These are phyloP conservation scores for Tricholauxania praeusta DNA, from an alignment of 2,888 invertebrate genomes.

Conservation along the genomic window DNA sequence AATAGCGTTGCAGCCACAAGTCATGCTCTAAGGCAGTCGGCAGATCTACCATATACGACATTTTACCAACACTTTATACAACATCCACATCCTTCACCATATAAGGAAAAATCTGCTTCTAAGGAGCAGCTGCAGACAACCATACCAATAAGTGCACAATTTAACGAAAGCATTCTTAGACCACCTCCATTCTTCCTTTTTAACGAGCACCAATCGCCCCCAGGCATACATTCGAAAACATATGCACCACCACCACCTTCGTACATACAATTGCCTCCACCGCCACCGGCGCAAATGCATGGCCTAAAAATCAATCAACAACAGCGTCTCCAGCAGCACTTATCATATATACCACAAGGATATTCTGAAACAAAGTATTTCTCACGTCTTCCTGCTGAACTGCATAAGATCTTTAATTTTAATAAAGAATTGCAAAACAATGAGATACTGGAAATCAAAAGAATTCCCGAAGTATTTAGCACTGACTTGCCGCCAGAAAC, in stretches of 20 bases:
- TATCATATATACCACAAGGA: too few species aligned
- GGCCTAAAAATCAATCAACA: conserved; percentile 3
- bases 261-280: conserved; percentile 13
- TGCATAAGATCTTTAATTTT: conserved; percentile 32
- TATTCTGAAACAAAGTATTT: too few species aligned
- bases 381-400: not conserved
- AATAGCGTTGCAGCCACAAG: conserved; percentile 5
- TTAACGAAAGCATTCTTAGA: conserved; percentile 46
- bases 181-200: conserved; percentile 44
- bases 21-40: not conserved
- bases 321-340: conserved; percentile 30
- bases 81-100: conserved; percentile 38
- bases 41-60: conserved; percentile 36
- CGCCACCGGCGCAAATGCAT: conserved; percentile 10
- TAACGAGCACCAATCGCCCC: not conserved
- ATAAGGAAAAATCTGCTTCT: conserved; percentile 20
- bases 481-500: conserved; percentile 53
- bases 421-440: conserved; percentile 52
- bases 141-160: not conserved
- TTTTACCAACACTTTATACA: conserved; percentile 43
- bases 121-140: not conserved
- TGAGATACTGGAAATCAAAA: conserved; percentile 62
- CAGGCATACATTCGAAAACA: not conserved
- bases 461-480: conserved; percentile 60
- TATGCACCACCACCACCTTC: not conserved